These are phyloP conservation scores for Eunapius fragilis DNA, from an alignment of 37 sponge, comb jelly and placozoan genomes.

Conservation along the genomic window DNA sequence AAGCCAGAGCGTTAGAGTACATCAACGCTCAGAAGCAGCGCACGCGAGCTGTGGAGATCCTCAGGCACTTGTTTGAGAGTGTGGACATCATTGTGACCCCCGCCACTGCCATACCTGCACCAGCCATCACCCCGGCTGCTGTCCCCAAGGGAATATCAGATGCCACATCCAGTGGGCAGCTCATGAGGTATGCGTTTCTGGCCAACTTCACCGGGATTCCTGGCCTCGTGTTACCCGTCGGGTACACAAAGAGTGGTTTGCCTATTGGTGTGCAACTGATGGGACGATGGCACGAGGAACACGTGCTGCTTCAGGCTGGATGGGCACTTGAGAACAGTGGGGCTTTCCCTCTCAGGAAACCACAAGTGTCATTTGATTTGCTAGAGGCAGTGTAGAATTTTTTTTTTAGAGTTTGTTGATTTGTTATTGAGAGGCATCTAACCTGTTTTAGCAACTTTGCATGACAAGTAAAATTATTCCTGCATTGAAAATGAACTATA, in stretches of 20 bases:
- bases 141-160: conserved; percentile 25
- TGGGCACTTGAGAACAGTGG: conserved; percentile 25
- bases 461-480: no score
- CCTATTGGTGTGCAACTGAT: conserved; percentile 76
- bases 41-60: conserved; percentile 32
- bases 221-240: conserved; percentile 43
- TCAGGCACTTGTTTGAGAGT: conserved; percentile 32
- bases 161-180: background rate
- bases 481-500: no score
- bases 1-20: conserved; percentile 6
- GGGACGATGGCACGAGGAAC: conserved; percentile 75
- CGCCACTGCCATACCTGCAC: conserved; percentile 41
- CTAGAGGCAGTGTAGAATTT: conserved; percentile 1
- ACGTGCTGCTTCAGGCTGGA: conserved; percentile 60
- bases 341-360: conserved; percentile 6
- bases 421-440: no score
- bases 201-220: conserved; percentile 60
- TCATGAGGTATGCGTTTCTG: conserved; percentile 11
- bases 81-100: conserved; percentile 62
- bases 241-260: conserved; percentile 36
- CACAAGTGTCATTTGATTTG: conserved; percentile 41
- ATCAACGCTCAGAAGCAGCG: conserved; percentile 57
- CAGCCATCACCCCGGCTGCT: conserved; percentile 22
- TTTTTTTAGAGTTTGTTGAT: no score
- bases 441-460: no score